Percentiles rank a stretch among this genome's conserved stretches.
Conservation (phyloP, 2,797 vertebrate species). For the Todus mexicanus region DNA sequence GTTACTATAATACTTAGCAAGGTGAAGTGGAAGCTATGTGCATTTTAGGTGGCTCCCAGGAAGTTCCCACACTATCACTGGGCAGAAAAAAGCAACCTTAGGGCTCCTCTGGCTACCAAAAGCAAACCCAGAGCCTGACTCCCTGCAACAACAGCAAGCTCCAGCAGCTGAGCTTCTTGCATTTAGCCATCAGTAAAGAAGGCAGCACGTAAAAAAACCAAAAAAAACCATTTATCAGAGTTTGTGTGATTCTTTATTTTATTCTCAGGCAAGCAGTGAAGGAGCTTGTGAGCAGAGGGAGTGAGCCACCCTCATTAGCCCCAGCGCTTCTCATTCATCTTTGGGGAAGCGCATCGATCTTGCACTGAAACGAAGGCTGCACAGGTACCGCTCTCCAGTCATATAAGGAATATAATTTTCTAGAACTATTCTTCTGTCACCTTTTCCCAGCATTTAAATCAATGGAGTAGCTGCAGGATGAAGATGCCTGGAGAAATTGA, state of each 20-base stretch:
- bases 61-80: neutral
- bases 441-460: neutral
- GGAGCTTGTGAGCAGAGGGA: neutral
- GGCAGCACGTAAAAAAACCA: neutral
- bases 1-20: neutral
- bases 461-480: neutral
- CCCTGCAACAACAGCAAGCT: neutral
- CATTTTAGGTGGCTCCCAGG: neutral
- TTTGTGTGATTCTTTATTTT: neutral
- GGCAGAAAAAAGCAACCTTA: neutral
- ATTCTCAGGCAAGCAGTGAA: neutral
- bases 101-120: neutral
- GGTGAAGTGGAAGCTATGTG: neutral
- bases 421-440: neutral
- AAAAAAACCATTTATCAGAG: neutral
- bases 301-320: neutral
- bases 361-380: neutral
- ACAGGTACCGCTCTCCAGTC: neutral
- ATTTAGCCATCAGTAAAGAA: neutral
- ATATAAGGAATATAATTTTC: neutral
- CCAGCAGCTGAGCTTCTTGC: neutral
- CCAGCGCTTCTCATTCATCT: neutral
- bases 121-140: neutral
- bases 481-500: neutral
- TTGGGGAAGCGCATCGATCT: neutral